Evolutionary conservation across 2,113 vertebrate genomes (phyloP), one percentile per base, ranked within the genome.

Genomic region (Nesoenas mayeri): DNA sequence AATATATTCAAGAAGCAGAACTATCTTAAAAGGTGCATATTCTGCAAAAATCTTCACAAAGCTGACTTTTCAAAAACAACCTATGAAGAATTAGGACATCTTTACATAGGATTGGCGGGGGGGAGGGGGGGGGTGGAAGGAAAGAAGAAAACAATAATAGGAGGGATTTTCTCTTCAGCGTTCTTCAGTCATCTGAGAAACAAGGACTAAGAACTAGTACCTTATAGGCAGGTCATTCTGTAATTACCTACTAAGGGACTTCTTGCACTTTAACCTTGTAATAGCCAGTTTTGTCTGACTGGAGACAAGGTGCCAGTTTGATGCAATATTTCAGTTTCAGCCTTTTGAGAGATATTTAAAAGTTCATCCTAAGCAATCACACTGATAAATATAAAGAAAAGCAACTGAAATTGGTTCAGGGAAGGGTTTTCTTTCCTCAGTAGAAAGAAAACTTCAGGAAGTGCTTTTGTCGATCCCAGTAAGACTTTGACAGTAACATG

Each of bases 381-480:
- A 0, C 1, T 40, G 20, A 73, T 65, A 94, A 92, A 92, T 5
- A 9, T 40, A 56, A 93, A 81, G 51, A 79, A 88, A 95, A 91
- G 42, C 72, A 92, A 79, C 50, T 36, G 32, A 78, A 83, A 75
- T 5, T 67, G 25, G 13, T 75, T 75, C 70, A 88, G 7, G 25
- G 12, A 64, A 89, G 19, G 2, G 15, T 31, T 85, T 77, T 79
- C 56, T 62, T 79, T 66, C 51, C 54, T 65, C 12, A 47, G 28
- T 48, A 26, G 47, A 95, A 86, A 75, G 70, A 69, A 61, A 91
- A 91, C 36, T 80, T 61, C 78, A 94, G 82, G 91, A 96, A 95
- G 40, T 89, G 31, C 60, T 91, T 97, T 92, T 92, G 87, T 91
- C 86, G 93, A 56, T 80, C 47, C 77, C 60, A 94, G 79, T 81